Percentiles rank a stretch among this genome's conserved stretches.
Conservation (phyloP, 2,113 vertebrate genomes). For the Rhinopomastus cyanomelas region DNA sequence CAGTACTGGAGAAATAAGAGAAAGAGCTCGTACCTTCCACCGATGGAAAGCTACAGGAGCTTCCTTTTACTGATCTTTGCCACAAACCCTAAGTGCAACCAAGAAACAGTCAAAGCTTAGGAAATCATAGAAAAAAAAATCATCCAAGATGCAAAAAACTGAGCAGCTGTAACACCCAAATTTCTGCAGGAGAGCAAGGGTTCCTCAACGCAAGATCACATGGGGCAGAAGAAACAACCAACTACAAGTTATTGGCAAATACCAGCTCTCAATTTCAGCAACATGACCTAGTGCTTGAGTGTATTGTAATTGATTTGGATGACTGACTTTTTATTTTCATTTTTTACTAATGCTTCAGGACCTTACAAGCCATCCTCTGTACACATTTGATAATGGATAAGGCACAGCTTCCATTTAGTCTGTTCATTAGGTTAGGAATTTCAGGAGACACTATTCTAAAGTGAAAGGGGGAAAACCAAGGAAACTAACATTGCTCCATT, state of each 20-base stretch:
- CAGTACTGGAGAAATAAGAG: neutral
- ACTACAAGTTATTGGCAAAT: neutral
- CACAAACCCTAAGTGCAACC: neutral
- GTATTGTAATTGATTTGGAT: conserved; percentile 2
- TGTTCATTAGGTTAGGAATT: neutral
- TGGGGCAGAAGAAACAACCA: neutral
- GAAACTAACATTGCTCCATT: neutral
- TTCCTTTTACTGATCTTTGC: neutral
- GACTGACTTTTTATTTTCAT: neutral
- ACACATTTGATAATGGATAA: neutral
- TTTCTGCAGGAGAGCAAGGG: neutral
- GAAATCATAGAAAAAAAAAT: neutral
- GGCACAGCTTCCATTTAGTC: neutral
- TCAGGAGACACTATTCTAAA: neutral
- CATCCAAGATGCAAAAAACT: neutral
- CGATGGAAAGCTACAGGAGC: neutral
- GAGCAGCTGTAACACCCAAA: neutral
- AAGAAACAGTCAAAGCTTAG: neutral
- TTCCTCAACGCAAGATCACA: neutral
- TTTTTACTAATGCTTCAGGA: neutral
- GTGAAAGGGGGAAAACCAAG: neutral
- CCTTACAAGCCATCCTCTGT: neutral
- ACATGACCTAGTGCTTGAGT: neutral
- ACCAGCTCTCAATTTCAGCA: neutral
- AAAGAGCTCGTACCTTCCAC: neutral